These are phyloP conservation scores for Drosophila yooni DNA, from an alignment of 2,888 invertebrate species.

Conservation along the genomic window DNA sequence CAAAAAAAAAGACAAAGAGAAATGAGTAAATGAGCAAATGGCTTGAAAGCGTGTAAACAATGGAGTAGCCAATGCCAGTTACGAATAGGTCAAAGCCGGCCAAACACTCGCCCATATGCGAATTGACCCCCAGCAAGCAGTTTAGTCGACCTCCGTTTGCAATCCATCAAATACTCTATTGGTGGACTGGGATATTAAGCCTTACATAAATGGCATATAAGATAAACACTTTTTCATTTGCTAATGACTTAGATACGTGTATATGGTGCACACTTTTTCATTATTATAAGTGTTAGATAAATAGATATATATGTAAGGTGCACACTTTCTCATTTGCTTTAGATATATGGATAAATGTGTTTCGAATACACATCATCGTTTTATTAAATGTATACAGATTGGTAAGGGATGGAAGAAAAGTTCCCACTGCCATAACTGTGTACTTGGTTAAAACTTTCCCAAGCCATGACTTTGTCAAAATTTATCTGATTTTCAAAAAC, in stretches of 20 bases:
- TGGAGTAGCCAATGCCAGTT: constrained; percentile 18
- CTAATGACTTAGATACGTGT: not conserved
- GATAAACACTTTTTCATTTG: not conserved
- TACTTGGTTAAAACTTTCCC: not conserved
- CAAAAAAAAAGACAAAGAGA: not conserved
- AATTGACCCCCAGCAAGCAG: not conserved
- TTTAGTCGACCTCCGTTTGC: not conserved
- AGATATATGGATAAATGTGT: not conserved
- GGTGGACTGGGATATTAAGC: not conserved
- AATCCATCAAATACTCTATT: not conserved
- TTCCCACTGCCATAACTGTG: not conserved
- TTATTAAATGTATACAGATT: too few relatives aligned
- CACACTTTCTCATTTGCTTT: not conserved
- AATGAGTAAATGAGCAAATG: constrained; percentile 7
- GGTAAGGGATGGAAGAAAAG: too few relatives aligned
- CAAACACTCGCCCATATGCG: not conserved
- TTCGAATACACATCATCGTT: too few relatives aligned
- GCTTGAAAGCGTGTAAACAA: constrained; percentile 35
- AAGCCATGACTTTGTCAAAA: not conserved
- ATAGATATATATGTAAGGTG: not conserved
- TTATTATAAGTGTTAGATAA: too few relatives aligned
- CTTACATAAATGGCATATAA: not conserved
- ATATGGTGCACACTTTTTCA: not conserved
- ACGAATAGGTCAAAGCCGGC: constrained; percentile 32
- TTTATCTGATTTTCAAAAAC: not conserved